These are phyloP conservation scores for Pitta sordida DNA, from an alignment of 2,113 vertebrate genomes.

Conservation along the genomic window DNA sequence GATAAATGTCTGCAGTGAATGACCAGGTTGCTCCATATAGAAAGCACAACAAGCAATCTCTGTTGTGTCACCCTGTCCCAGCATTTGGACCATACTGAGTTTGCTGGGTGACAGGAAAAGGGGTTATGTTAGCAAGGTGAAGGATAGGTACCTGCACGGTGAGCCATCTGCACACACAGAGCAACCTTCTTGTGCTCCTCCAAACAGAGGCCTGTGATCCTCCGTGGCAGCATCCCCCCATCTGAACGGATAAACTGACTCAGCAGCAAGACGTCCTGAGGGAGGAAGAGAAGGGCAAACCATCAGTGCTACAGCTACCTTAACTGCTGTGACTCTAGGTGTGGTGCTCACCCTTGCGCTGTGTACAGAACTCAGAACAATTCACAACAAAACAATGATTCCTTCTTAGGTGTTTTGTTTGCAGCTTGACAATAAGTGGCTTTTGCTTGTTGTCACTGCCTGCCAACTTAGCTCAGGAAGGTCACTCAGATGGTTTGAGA, in stretches of 20 bases:
- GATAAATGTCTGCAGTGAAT: background rate
- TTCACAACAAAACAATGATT: background rate
- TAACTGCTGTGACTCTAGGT: background rate
- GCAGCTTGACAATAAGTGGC: background rate
- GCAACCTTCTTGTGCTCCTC: slow-evolving; percentile 90
- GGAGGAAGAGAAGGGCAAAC: background rate
- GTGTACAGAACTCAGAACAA: background rate
- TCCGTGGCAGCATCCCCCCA: slow-evolving; percentile 88
- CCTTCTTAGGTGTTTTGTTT: background rate
- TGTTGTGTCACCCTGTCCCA: background rate
- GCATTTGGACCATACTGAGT: background rate
- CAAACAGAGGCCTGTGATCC: slow-evolving; percentile 87
- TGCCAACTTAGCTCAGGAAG: slow-evolving; percentile 25
- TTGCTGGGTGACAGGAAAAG: background rate
- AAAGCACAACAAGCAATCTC: background rate
- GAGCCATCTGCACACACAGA: slow-evolving; percentile 95
- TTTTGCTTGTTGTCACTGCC: slow-evolving; percentile 8
- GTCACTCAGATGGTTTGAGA: slow-evolving; percentile 29
- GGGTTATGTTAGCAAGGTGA: background rate
- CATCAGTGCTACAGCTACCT: background rate
- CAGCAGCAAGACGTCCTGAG: slow-evolving; percentile 90
- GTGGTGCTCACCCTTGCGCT: background rate
- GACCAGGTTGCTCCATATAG: too few species aligned
- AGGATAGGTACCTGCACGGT: slow-evolving; percentile 83
- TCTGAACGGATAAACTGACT: slow-evolving; percentile 93